Base-by-base conservation (phyloP, 2,797 vertebrate species). In the Chloroceryle amazona region DNA sequence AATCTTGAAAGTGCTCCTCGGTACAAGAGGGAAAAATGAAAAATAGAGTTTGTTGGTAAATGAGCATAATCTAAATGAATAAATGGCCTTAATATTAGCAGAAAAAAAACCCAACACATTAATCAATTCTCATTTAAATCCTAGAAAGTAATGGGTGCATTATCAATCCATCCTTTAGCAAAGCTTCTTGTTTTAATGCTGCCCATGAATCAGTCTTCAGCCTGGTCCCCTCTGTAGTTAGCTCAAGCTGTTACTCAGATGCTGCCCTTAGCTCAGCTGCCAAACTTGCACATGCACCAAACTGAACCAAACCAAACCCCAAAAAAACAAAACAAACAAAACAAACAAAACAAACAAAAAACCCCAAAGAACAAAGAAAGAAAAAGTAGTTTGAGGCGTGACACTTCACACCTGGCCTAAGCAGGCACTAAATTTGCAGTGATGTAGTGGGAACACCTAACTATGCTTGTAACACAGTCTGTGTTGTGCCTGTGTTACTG, bases 71-170 rank as follows among this genome's bases (percentile, higher is more conserved):
- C 51, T 66, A 90, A 93, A 37, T 7, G 5, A 94, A 90, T 74
- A 88, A 89, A 88, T 76, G 44, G 55, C 44, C 81, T 90, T 73
- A 93, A 89, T 89, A 94, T 70, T 61, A 90, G 42, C 63, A 88
- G 74, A 89, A 25, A 80, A 51, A 89, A 95, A 81, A 6, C 13
- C 37, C 37, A 39, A 39, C 10, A 3, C 44, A 90, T 71, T 17
- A 42, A 93, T 94, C 88, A 93, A 52, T 66, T 76, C 20, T 86
- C 0, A 1, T 44, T 68, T 70, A 94, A 92, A 81, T 26, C 72
- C 86, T 72, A 54, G 54, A 54, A 91, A 86, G 62, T 46, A 88
- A 91, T 8, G 3, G 58, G 37, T 16, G 86, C 15, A 39, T 86
- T 90, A 91, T 91, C 85, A 90, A 90, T 55, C 42, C 51, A 70